phyloP scores from a whole-genome alignment of 1,140 invertebrate genomes.

The Lepidurus packardi region DNA sequence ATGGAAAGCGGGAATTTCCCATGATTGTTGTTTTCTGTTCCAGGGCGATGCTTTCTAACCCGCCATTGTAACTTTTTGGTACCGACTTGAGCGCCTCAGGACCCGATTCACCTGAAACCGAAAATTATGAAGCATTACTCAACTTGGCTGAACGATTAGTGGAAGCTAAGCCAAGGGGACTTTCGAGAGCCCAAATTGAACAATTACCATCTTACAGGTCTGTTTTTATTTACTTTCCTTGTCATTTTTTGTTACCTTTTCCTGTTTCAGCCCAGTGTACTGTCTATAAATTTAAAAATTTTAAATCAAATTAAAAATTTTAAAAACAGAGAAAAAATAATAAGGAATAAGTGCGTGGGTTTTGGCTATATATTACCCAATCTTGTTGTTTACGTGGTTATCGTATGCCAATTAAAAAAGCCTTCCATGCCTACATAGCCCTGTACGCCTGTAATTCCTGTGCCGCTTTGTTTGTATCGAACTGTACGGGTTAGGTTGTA shows the following conservation, averaged over 20 bases:
- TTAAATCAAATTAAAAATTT: no score
- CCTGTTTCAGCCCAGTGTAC: background rate
- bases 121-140: constrained; percentile 87
- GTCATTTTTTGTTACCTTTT: background rate
- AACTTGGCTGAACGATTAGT: constrained; percentile 61
- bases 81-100: constrained; percentile 47
- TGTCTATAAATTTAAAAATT: no score
- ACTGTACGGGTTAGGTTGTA: constrained; percentile 21
- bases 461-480: constrained; percentile 21
- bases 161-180: constrained; percentile 84
- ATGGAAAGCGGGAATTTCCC: constrained; percentile 26
- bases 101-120: constrained; percentile 73
- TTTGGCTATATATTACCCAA: constrained; percentile 14
- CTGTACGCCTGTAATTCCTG: constrained; percentile 21
- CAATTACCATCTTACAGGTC: constrained; percentile 80
- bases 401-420: constrained; percentile 12
- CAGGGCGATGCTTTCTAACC: constrained; percentile 80
- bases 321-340: background rate
- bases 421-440: constrained; percentile 20
- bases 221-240: constrained; percentile 29
- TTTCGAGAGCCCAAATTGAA: constrained; percentile 81
- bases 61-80: constrained; percentile 71
- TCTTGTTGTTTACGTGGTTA: constrained; percentile 19
- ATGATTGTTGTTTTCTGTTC: constrained; percentile 37
- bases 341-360: constrained; percentile 10